Conservation (phyloP, 2,888 invertebrate species). For the Melinaea menophilus region DNA sequence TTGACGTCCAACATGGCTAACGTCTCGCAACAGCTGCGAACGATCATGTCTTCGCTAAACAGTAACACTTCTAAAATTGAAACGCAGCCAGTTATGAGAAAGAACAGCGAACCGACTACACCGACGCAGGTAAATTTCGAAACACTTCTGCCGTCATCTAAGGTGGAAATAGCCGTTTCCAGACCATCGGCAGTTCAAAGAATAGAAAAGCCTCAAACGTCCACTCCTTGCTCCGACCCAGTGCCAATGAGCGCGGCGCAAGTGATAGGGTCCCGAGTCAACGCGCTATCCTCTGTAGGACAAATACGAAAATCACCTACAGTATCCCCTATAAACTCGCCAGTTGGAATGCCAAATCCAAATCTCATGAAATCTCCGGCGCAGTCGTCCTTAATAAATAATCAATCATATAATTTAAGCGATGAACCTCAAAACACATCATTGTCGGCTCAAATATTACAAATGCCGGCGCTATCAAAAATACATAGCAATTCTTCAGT, state of each 20-base stretch:
- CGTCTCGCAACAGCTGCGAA: conserved; percentile 82
- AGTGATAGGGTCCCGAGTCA: conserved; percentile 62
- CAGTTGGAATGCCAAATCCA: conserved; percentile 55
- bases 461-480: conserved; percentile 73
- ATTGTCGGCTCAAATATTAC: conserved; percentile 64
- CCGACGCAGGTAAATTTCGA: conserved; percentile 75
- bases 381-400: conserved; percentile 60
- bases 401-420: conserved; percentile 49
- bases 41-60: conserved; percentile 82
- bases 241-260: conserved; percentile 63
- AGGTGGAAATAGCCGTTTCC: conserved; percentile 65
- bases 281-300: conserved; percentile 59
- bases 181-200: conserved; percentile 64
- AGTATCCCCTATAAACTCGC: conserved; percentile 67
- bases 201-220: conserved; percentile 53
- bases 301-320: conserved; percentile 70
- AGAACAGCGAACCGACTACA: conserved; percentile 58
- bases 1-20: conserved; percentile 84
- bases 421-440: conserved; percentile 53
- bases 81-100: conserved; percentile 68
- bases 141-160: conserved; percentile 70
- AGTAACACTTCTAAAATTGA: conserved; percentile 70
- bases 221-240: conserved; percentile 48
- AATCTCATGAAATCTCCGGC: conserved; percentile 65
- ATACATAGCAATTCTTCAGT: conserved; percentile 57